Percentiles rank a stretch among this genome's conserved stretches.
These are phyloP conservation scores for Mugil cephalus DNA, from an alignment of 2,113 vertebrate genomes.

Conservation along the genomic window DNA sequence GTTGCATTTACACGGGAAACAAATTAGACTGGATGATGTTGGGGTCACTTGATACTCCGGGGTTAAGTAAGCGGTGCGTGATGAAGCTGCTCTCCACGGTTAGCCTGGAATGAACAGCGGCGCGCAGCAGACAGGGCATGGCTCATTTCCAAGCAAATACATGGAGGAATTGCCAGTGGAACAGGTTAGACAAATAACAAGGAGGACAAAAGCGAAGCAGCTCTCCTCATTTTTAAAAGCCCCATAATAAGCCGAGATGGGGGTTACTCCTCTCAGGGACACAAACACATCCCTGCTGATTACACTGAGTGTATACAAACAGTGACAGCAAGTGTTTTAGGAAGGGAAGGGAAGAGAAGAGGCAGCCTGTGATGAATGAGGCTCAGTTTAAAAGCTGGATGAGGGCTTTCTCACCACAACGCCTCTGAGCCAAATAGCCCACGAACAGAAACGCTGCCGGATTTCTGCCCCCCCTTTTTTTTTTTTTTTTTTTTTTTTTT, in stretches of 20 bases:
- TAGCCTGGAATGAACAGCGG: constrained; percentile 19
- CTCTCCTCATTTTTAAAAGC: neutral
- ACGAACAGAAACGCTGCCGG: neutral
- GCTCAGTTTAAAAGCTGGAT: constrained; percentile 8
- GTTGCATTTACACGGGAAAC: neutral
- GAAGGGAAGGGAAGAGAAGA: neutral
- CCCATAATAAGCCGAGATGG: neutral
- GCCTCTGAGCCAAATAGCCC: neutral
- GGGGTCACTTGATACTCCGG: neutral
- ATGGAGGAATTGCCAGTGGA: constrained; percentile 1
- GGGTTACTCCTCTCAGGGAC: neutral
- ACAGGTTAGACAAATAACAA: constrained; percentile 29
- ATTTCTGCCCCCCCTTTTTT: too few species aligned
- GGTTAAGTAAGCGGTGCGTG: neutral
- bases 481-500: neutral
- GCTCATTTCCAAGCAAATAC: constrained; percentile 29
- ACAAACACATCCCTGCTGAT: constrained; percentile 29
- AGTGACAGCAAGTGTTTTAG: constrained; percentile 18
- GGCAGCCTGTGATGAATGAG: constrained; percentile 3
- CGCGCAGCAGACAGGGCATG: neutral
- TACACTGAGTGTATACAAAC: constrained; percentile 12
- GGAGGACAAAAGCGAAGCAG: neutral
- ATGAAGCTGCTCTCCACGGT: neutral
- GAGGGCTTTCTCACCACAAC: neutral
- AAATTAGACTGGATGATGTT: neutral